These are phyloP conservation scores for Neoniphon sammara DNA, from an alignment of 2,797 vertebrate species.

Conservation along the genomic window DNA sequence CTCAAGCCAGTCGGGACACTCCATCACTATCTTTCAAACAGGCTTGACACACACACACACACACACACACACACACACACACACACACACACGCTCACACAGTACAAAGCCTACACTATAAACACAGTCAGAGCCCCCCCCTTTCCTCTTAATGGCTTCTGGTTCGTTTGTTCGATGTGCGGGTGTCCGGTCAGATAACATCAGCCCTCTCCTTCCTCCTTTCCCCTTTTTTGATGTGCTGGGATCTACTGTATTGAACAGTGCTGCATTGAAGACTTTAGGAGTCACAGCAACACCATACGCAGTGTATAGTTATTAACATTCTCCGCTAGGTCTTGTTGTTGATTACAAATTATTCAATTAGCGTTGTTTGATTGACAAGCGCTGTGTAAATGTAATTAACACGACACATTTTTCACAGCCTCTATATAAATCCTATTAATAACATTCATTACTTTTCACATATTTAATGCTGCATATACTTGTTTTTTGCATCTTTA, in stretches of 20 bases:
- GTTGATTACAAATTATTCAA: too few species aligned
- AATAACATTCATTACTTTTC: too few species aligned
- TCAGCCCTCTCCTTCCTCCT: not conserved
- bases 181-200: slow-evolving; percentile 35
- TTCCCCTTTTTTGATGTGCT: slow-evolving; percentile 5
- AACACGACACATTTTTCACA: too few species aligned
- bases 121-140: not conserved
- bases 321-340: not conserved
- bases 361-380: not conserved
- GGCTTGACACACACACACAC: slow-evolving; percentile 6
- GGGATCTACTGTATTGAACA: not conserved
- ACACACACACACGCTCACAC: slow-evolving; percentile 12
- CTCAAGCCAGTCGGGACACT: slow-evolving; percentile 31
- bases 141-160: slow-evolving; percentile 22
- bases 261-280: slow-evolving; percentile 1
- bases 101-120: not conserved
- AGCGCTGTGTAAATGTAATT: too few species aligned
- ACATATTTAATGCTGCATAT: too few species aligned
- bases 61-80: slow-evolving; percentile 14
- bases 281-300: not conserved
- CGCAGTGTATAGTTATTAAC: not conserved
- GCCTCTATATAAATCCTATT: too few species aligned
- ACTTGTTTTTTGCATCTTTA: too few species aligned
- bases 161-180: slow-evolving; percentile 26
- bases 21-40: slow-evolving; percentile 35